Percentiles rank a stretch among this genome's conserved stretches.
These are phyloP conservation scores for Troglohyphantes excavatus DNA, from an alignment of 2,888 invertebrate genomes.

Conservation along the genomic window DNA sequence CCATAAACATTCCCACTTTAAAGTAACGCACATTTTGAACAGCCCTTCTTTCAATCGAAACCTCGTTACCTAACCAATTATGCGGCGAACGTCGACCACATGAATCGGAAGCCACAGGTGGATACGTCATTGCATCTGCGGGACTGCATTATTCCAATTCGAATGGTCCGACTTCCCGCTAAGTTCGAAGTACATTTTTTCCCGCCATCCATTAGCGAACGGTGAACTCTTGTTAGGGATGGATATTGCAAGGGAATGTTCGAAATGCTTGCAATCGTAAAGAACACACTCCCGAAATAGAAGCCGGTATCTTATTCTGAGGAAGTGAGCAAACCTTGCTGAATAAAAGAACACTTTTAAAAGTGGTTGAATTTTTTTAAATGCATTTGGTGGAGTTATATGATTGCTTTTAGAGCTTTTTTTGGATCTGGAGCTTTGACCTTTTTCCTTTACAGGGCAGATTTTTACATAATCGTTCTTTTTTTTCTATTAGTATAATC, in stretches of 20 bases:
- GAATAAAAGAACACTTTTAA: too few species aligned
- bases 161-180: background rate
- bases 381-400: background rate
- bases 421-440: too few species aligned
- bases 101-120: background rate
- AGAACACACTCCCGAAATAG: background rate
- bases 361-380: too few species aligned
- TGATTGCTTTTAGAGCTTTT: too few species aligned
- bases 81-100: background rate
- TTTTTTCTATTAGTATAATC: too few species aligned
- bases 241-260: background rate
- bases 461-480: background rate
- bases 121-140: background rate
- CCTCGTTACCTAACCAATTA: background rate
- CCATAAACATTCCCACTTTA: background rate
- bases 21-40: background rate
- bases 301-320: background rate
- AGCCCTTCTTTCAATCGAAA: background rate
- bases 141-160: slow-evolving; percentile 6
- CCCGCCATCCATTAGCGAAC: background rate
- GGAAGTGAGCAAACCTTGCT: background rate
- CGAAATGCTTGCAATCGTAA: background rate
- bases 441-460: too few species aligned
- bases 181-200: background rate
- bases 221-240: background rate